Evolutionary conservation across 2,113 vertebrate genomes (phyloP).

Genomic region (Eira barbara): DNA sequence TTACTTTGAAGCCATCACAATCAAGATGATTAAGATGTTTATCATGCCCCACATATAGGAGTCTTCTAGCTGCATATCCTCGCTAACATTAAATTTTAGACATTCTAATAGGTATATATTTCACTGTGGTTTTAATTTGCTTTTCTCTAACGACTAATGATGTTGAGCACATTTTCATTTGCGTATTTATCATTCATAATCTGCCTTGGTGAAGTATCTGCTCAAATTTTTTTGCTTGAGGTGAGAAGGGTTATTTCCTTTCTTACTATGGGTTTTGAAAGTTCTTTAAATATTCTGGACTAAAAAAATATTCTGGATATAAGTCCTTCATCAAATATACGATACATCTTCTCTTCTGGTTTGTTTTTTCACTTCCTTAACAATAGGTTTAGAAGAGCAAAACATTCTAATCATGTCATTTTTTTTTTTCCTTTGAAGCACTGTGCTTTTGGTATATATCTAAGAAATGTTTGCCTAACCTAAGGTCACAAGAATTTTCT

Average conservation of each 20-base stretch:
- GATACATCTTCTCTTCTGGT: not conserved
- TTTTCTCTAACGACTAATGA: not conserved
- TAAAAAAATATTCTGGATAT: not conserved
- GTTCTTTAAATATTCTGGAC: not conserved
- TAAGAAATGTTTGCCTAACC: not conserved
- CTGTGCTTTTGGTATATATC: not conserved
- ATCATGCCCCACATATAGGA: not conserved
- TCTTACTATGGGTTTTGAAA: not conserved
- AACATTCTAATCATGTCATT: not conserved
- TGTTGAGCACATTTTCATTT: not conserved
- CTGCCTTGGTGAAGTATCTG: not conserved
- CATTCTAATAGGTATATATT: not conserved
- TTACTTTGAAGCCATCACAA: not conserved
- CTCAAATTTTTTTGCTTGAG: not conserved
- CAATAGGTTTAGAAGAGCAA: not conserved
- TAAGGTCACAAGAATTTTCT: not conserved
- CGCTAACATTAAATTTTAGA: not conserved
- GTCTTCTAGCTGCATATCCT: not conserved
- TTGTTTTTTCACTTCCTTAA: not conserved
- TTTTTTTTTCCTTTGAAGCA: not conserved
- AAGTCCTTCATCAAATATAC: not conserved
- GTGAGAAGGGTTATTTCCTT: not conserved
- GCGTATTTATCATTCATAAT: not conserved
- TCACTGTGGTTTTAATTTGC: not conserved
- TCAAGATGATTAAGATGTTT: not conserved